A percentile compares a stretch with the other conserved stretches of the same genome.
These are phyloP conservation scores for Blastomussa wellsi DNA, from an alignment of 92 coral and sea anemone species.

Conservation along the genomic window DNA sequence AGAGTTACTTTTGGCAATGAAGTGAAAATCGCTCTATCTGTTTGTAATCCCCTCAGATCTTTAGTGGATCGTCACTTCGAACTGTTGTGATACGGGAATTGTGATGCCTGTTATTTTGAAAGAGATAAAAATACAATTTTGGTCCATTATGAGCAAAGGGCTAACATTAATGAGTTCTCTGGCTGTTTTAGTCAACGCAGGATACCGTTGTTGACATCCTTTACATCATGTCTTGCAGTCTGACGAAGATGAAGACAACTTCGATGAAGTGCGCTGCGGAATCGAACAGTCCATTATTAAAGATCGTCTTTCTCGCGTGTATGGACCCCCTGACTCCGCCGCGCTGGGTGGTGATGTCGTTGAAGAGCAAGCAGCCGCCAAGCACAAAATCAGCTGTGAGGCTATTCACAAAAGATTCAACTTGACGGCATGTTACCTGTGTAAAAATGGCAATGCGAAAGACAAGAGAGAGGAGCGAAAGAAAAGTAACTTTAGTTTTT, in stretches of 20 bases:
- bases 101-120: too few species aligned
- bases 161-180: too few species aligned
- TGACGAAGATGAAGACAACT: conserved; percentile 83
- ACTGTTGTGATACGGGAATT: too few species aligned
- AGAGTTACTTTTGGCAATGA: too few species aligned
- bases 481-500: conserved; percentile 10
- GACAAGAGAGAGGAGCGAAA: conserved; percentile 26
- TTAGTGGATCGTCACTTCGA: too few species aligned
- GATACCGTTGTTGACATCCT: too few species aligned
- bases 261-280: conserved; percentile 64
- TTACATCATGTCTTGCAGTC: conserved; percentile 51
- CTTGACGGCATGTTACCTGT: conserved; percentile 3
- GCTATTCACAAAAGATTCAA: conserved; percentile 35
- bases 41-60: too few species aligned
- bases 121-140: too few species aligned
- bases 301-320: conserved; percentile 11
- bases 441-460: not conserved
- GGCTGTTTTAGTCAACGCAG: not conserved
- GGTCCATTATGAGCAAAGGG: too few species aligned
- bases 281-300: conserved; percentile 63
- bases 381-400: conserved; percentile 8
- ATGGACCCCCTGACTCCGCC: conserved; percentile 38
- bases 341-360: not conserved
- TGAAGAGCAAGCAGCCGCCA: conserved; percentile 18
- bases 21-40: too few species aligned